Base-by-base conservation (phyloP, 2,888 invertebrate genomes). In the Pseudococcus longispinus region DNA sequence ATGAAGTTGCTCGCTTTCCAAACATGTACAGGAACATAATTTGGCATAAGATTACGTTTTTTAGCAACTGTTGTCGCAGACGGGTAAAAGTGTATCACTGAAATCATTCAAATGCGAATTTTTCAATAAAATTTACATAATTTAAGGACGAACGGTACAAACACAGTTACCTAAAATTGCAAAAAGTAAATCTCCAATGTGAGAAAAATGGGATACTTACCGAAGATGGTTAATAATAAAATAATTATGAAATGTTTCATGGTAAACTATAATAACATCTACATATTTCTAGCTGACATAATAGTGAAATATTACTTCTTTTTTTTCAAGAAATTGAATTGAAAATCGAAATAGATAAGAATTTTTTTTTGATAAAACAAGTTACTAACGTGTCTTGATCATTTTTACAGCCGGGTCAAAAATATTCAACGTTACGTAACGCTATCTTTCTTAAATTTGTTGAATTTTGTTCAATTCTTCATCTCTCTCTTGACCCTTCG, bases 1-100 rank as follows among this genome's bases (percentile, higher is more conserved):
- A 89, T 89, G 80, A 89, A 89, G 83, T 89, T 89, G 87, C 89
- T 89, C 26, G 89, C 88, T 77, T 51, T 87, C 37, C 88, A 87
- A n/a, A 89, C 87, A 88, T 89, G 88, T 9, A 88, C 84, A 20
- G 89, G 89, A 20, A 87, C 77, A 77, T 60, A 23, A 29, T 83
- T 86, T 18, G 86, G 51, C 55, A 74, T 86, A 13, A 32, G 26
- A 42, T 55, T 13, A 77, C 44, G 44, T 46, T 74, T 85, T 46
- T 86, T 80, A 20, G 42, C n/a, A 42, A 2, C 11, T 9, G 77
- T 6, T 37, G 77, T 42, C 13, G 32, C n/a, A 42, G 77, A 80
- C 5, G 37, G 29, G 20, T 80, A 42, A 0, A 80, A n/a, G 20
- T 80, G 32, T 80, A 42, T 80, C 26, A 80, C 77, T 80, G 77